Percentiles rank a stretch among this genome's conserved stretches.
Evolutionary conservation across 2,888 invertebrate species (phyloP).

Genomic region (Cheilosia grossa): DNA sequence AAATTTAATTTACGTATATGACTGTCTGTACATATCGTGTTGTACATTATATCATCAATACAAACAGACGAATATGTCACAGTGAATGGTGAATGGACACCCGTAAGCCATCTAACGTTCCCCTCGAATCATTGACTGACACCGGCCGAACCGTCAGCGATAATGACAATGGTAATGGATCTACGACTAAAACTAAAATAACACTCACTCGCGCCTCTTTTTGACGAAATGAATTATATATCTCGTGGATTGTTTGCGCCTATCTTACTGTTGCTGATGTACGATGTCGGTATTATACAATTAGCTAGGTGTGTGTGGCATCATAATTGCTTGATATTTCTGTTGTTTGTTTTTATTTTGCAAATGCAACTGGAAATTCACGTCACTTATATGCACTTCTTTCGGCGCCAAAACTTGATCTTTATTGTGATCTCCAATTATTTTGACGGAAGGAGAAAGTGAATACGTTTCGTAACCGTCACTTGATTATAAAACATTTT

Average conservation of each 20-base stretch:
- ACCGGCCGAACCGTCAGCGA: background rate
- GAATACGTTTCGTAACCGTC: conserved; percentile 43
- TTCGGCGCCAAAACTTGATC: conserved; percentile 54
- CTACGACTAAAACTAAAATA: conserved; percentile 37
- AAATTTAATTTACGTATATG: conserved; percentile 45
- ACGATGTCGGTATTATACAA: conserved; percentile 57
- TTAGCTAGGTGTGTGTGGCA: conserved; percentile 40
- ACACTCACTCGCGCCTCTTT: conserved; percentile 57
- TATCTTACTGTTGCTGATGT: conserved; percentile 25
- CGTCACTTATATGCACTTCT: conserved; percentile 29
- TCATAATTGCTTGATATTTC: conserved; percentile 51
- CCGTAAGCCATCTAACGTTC: conserved; percentile 46
- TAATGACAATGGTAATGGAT: conserved; percentile 57
- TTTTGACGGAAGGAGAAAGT: conserved; percentile 50
- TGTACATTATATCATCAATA: conserved; percentile 52
- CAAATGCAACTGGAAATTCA: conserved; percentile 57
- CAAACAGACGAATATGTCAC: conserved; percentile 61
- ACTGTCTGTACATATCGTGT: conserved; percentile 2
- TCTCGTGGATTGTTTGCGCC: conserved; percentile 58
- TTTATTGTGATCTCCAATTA: conserved; percentile 54
- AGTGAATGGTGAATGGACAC: conserved; percentile 56
- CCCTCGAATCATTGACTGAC: conserved; percentile 53
- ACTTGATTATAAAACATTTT: conserved; percentile 34
- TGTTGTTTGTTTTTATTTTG: conserved; percentile 33
- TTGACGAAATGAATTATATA: conserved; percentile 61